phyloP scores from a whole-genome alignment of 35 echinoderm and acorn worm species.

The Patiria miniata region DNA sequence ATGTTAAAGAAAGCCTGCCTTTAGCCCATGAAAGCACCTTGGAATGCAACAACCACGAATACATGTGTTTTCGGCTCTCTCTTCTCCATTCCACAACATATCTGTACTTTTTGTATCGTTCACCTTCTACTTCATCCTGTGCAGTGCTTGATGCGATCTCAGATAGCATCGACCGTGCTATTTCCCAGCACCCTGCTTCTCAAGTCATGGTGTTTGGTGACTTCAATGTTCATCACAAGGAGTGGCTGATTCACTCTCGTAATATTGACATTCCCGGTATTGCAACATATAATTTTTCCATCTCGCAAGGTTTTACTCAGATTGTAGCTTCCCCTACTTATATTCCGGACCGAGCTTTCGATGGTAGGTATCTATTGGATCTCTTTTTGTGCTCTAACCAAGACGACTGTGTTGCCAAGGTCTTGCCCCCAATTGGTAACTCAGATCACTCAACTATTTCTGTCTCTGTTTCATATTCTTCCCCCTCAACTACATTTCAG shows the following conservation, averaged over 20 bases:
- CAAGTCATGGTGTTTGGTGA: background rate
- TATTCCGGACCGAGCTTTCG: too few relatives aligned
- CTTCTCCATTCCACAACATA: background rate
- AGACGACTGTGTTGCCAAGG: too few relatives aligned
- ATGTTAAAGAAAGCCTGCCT: background rate
- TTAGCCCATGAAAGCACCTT: background rate
- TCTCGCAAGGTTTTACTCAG: too few relatives aligned
- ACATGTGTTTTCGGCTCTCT: background rate
- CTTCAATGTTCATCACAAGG: background rate
- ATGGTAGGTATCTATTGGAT: too few relatives aligned
- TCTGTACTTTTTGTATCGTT: background rate
- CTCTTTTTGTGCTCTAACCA: too few relatives aligned
- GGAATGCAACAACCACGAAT: background rate
- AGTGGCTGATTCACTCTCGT: background rate
- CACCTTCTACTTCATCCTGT: background rate
- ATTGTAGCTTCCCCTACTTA: too few relatives aligned
- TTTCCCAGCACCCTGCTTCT: background rate
- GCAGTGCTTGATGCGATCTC: background rate
- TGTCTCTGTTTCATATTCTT: too few relatives aligned
- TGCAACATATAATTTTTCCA: too few relatives aligned
- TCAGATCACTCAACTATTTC: too few relatives aligned
- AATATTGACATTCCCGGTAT: too few relatives aligned
- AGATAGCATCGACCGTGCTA: background rate
- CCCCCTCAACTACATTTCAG: too few relatives aligned
- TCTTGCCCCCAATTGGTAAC: too few relatives aligned